These are phyloP conservation scores for Neosalanx taihuensis DNA, from an alignment of 2,797 vertebrate genomes.

Conservation along the genomic window DNA sequence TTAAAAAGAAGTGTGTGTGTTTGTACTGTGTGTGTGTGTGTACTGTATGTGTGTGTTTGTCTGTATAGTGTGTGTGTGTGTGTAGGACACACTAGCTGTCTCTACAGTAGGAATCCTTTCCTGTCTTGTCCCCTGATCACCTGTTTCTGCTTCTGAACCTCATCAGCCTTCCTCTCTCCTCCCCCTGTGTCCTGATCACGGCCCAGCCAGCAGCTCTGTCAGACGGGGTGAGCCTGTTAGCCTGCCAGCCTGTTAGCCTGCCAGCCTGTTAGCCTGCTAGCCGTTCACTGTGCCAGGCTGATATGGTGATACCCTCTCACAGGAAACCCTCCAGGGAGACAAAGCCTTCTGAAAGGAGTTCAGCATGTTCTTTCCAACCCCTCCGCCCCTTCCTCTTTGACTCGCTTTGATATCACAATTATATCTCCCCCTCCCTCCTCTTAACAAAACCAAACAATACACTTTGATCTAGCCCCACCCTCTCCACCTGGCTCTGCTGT, in stretches of 20 bases:
- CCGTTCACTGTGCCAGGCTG: background rate
- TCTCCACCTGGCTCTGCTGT: background rate
- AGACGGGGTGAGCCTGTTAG: no score
- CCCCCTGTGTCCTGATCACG: no score
- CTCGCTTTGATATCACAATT: conserved; percentile 33
- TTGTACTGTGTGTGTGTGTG: background rate
- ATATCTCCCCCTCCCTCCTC: conserved; percentile 1
- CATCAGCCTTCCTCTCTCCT: no score
- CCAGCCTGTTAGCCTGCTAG: no score
- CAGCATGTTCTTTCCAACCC: conserved; percentile 8
- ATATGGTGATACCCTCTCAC: background rate
- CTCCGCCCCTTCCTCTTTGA: conserved; percentile 9
- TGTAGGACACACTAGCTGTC: background rate
- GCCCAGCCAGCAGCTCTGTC: no score
- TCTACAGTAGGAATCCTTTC: background rate
- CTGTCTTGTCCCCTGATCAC: background rate
- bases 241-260: no score
- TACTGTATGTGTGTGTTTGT: background rate
- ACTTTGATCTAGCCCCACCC: conserved; percentile 32
- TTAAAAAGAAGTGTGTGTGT: conserved; percentile 46
- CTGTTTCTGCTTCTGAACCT: background rate
- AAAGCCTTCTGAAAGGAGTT: background rate
- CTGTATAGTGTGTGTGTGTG: background rate
- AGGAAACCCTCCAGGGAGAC: background rate
- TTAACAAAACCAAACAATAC: conserved; percentile 37